Base-by-base conservation (phyloP, 2,888 invertebrate species). In the Scaptomyza polygonia region DNA sequence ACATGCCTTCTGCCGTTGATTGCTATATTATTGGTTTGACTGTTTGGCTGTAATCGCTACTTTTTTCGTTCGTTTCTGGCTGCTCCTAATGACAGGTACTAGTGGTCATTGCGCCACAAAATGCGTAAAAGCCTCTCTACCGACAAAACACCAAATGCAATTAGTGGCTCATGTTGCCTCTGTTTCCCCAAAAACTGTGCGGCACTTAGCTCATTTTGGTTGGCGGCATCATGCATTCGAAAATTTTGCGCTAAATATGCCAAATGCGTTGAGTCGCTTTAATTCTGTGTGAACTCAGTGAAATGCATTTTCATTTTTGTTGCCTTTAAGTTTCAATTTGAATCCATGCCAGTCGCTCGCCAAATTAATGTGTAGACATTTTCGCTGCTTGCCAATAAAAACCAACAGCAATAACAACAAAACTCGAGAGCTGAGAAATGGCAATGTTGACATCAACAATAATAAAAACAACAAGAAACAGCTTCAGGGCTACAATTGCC, bases 1-100 rank as follows among this genome's bases (percentile, higher is more conserved):
- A 39, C 51, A 18, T 52, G 51, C 34, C 14, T 21, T 11, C 63
- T 59, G 67, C 43, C 27, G 53, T 67, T 82, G 85, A 86, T 84
- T 79, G 85, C 73, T 68, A 82, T 84, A 85, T 86, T 84, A 86
- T 84, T 77, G 83, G 84, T 83, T 86, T 76, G 79, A 67, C 67
- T 67, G 77, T 81, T 80, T 79, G 77, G 67, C 49, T 68, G 69
- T 67, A 58, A 71, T 65, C 59, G 73, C 65, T 79, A 78, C 9
- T 18, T 40, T 40, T 40, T 42, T 42, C 32, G 32, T 21, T 36
- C 6, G 14, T 36, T 0, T 6, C 14, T 36, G 64, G 56, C 66
- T 68, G 65, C 59, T 57, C 59, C 79, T 84, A 84, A 86, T 84
- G 85, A 82, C 87, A 79, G 79, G 76, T 78, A 66, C 74, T 61